Evolutionary conservation across 1,140 invertebrate genomes (phyloP), one percentile per base, ranked within the genome.

Genomic region (Anastatus disparis): DNA sequence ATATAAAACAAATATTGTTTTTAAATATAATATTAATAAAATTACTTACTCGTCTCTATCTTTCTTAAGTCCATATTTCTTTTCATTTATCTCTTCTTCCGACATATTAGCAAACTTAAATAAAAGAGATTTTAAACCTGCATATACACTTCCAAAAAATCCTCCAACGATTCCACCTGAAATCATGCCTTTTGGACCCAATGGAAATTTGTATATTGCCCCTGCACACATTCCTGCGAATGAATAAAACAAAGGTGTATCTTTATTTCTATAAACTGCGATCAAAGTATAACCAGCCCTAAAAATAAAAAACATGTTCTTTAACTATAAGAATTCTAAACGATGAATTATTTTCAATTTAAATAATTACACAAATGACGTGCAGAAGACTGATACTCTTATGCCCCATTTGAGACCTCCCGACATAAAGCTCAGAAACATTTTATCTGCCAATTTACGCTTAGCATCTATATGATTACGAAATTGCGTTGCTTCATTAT

Each of bases 401-500:
- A 87, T 90, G 15, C 89, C 90, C 87, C 90, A 90, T 76, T 86
- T 87, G 9, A 83, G 86, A n/a, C 89, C 92, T n/a, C 91, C 92
- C 82, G 87, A 91, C 6, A 87, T 86, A 82, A 94, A 91, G 72
- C 84, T 87, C 12, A 90, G 17, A 2, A 88, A 89, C 2, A 94
- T 87, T 75, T 84, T 81, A 76, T 91, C 89, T 83, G 93, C 91
- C 9, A 94, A 74, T 74, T 88, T 87, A 86, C 87, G 88, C 88
- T 92, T 91, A 2, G 93, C 93, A 70, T 92, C 87, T 10, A 89
- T 80, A 53, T 92, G 90, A 66, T 86, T 89, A 50, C 82, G 81
- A 81, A 92, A 94, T 9, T 85, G 84, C 29, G 91, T 89, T 9
- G 91, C 92, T 84, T 93, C 87, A 85, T 94, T 94, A 56, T 87